Evolutionary conservation across 1,140 invertebrate species (phyloP), one percentile per base, ranked within the genome.

Genomic region (Nomia melanderi): DNA sequence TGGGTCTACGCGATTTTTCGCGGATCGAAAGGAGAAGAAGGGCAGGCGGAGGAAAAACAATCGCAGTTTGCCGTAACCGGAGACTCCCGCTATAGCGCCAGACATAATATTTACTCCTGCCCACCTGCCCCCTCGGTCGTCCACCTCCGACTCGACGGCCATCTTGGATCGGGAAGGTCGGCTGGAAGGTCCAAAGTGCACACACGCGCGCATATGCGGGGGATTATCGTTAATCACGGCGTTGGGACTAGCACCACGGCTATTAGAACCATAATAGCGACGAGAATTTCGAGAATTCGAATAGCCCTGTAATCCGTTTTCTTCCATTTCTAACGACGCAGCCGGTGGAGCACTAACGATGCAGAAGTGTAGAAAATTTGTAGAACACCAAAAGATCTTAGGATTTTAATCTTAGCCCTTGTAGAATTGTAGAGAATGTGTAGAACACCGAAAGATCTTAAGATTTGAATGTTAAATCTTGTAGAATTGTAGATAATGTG

Each of bases 61-160:
- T 84, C 72, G 74, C 75, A 31, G 69, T 36, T 53, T 44, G 59
- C 41, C 54, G 83, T 77, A 85, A 85, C 65, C 44, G 60, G 69
- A 85, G 64, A 77, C 79, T 59, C 67, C 36, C 41, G 53, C 70
- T 57, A 84, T 70, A 67, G 66, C 71, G 59, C 63, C 77, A 85
- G 84, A 86, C 84, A 86, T 82, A 86, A 86, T 85, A 86, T 86
- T 82, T 85, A 84, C 83, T 77, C 39, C 53, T 44, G 72, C 29
- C 50, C 53, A 72, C 77, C 44, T 74, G 67, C 74, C 57, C 77
- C 56, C 70, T 62, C 39, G 50, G 57, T 31, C 63, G 50, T 11
- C 60, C 67, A 50, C 56, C 74, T 50, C 39, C 65, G 36, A n/a
- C 39, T 23, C 7, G 0, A 33, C 57, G 20, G 65, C 67, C 67